Evolutionary conservation across 2,888 invertebrate species (phyloP).

Genomic region (Deilephila porcellus): DNA sequence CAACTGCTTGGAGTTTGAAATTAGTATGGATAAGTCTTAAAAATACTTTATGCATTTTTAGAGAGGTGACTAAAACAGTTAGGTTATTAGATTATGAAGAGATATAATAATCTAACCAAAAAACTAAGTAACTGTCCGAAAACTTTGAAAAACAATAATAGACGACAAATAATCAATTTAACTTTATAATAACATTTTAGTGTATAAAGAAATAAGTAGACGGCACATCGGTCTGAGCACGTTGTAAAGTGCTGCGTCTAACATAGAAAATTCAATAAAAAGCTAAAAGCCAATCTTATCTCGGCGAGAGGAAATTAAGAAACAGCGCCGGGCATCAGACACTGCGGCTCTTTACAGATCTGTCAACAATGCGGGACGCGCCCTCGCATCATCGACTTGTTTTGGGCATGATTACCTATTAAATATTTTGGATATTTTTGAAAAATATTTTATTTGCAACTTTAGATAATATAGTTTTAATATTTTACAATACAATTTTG

Average conservation of each 20-base stretch:
- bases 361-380: constrained; percentile 62
- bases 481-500: too few relatives aligned
- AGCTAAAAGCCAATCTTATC: constrained; percentile 85
- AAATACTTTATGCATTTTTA: too few relatives aligned
- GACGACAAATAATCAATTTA: background rate
- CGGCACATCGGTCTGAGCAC: constrained; percentile 46
- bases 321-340: constrained; percentile 84
- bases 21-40: too few relatives aligned
- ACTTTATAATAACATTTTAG: constrained; percentile 35
- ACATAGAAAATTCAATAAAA: constrained; percentile 84
- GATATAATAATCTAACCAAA: too few relatives aligned
- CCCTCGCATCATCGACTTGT: constrained; percentile 36
- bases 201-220: constrained; percentile 12
- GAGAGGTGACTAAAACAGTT: too few relatives aligned
- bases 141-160: background rate
- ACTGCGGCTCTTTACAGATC: constrained; percentile 80
- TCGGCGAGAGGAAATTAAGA: constrained; percentile 83
- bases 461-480: too few relatives aligned
- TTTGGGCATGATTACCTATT: background rate
- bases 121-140: background rate
- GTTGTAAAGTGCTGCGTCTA: constrained; percentile 75
- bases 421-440: too few relatives aligned
- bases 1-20: too few relatives aligned
- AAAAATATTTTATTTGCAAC: too few relatives aligned
- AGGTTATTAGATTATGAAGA: too few relatives aligned